Percentiles rank a stretch among this genome's conserved stretches.
Conservation (phyloP, 2,797 vertebrate species). For the Hozukius guyotensis region DNA sequence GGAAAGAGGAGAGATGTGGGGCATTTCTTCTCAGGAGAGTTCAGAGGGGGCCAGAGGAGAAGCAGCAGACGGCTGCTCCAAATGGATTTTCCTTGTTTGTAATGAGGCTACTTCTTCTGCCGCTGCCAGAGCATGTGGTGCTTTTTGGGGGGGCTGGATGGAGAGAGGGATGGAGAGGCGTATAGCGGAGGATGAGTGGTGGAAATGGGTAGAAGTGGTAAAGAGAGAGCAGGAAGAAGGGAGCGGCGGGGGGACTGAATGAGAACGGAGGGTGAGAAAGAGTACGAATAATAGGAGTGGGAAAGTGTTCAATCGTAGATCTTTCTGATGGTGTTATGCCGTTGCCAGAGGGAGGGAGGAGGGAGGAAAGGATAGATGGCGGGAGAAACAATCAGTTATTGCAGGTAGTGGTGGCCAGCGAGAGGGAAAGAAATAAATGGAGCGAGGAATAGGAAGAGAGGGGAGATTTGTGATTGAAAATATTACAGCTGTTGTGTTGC, state of each 20-base stretch:
- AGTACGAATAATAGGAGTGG: slow-evolving; percentile 32
- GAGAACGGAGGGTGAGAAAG: slow-evolving; percentile 1
- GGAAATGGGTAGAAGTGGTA: slow-evolving; percentile 41
- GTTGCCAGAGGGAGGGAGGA: slow-evolving; percentile 23
- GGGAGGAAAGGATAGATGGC: slow-evolving; percentile 21
- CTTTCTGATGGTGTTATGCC: slow-evolving; percentile 29
- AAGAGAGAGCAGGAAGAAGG: slow-evolving; percentile 13
- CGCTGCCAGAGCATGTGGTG: slow-evolving; percentile 64
- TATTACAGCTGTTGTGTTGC: slow-evolving; percentile 37
- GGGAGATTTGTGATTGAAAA: slow-evolving; percentile 48
- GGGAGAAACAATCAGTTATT: slow-evolving; percentile 88
- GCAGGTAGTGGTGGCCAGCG: slow-evolving; percentile 70
- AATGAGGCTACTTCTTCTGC: slow-evolving; percentile 76
- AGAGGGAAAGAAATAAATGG: slow-evolving; percentile 54
- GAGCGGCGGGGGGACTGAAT: slow-evolving; percentile 5
- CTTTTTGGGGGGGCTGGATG: slow-evolving; percentile 34
- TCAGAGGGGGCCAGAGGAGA: slow-evolving; percentile 72
- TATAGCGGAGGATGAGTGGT: slow-evolving; percentile 36
- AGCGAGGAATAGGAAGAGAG: slow-evolving; percentile 22
- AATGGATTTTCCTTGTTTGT: slow-evolving; percentile 86
- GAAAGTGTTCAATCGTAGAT: slow-evolving; percentile 34
- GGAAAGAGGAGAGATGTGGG: slow-evolving; percentile 57
- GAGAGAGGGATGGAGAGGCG: slow-evolving; percentile 22
- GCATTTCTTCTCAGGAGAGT: slow-evolving; percentile 78
- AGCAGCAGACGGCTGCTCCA: slow-evolving; percentile 77